Evolutionary conservation across 2,888 invertebrate species (phyloP).

Genomic region (Priocnemis perturbator): DNA sequence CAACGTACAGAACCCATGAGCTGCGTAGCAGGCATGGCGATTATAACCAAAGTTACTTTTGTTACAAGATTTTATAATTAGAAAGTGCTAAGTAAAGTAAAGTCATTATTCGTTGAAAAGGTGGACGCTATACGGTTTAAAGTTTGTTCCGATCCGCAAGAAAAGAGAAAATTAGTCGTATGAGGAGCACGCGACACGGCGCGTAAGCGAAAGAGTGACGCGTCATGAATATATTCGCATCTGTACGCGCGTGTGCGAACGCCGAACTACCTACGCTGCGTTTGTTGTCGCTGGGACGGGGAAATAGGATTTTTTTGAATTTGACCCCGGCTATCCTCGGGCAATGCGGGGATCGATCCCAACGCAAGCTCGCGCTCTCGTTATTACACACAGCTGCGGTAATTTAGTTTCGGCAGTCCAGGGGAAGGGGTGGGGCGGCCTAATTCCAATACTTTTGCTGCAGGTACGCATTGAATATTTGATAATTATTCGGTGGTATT

Average conservation of each 20-base stretch:
- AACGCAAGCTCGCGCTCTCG: slow-evolving; percentile 28
- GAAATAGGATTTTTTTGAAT: slow-evolving; percentile 10
- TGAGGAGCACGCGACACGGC: too few species aligned
- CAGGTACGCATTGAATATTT: slow-evolving; percentile 42
- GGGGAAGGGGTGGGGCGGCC: slow-evolving; percentile 8
- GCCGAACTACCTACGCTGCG: not conserved
- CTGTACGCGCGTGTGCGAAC: not conserved
- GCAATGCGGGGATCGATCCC: slow-evolving; percentile 35
- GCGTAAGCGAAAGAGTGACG: too few species aligned
- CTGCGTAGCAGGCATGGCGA: too few species aligned
- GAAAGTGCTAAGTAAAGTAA: too few species aligned
- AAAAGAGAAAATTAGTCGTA: too few species aligned
- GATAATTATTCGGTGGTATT: slow-evolving; percentile 53
- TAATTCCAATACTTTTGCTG: slow-evolving; percentile 42
- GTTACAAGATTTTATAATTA: too few species aligned
- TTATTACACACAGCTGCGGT: slow-evolving; percentile 40
- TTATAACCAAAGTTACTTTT: too few species aligned
- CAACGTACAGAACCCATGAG: too few species aligned
- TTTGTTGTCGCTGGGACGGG: not conserved
- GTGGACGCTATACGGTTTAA: too few species aligned
- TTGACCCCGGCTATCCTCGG: slow-evolving; percentile 26
- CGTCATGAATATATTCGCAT: not conserved
- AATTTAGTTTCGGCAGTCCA: slow-evolving; percentile 42
- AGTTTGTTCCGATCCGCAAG: too few species aligned
- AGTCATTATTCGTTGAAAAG: too few species aligned